Conservation (phyloP, 2,888 invertebrate species). For the Meliscaeva auricollis region DNA sequence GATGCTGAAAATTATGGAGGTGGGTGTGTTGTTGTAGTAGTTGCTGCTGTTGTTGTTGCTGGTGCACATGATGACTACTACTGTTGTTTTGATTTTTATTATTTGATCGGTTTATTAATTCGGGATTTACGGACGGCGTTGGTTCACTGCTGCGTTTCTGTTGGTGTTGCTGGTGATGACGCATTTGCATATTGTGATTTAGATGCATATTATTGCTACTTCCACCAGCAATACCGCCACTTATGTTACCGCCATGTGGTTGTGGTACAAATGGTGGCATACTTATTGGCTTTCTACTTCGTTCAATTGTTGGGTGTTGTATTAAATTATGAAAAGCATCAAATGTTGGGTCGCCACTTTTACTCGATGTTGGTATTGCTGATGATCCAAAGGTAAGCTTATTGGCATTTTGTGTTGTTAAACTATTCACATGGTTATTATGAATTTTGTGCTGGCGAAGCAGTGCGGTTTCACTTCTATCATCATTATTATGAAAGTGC, state of each 20-base stretch:
- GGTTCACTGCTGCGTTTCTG: constrained; percentile 72
- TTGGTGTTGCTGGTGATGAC: constrained; percentile 63
- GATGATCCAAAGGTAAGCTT: constrained; percentile 35
- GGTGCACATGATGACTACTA: constrained; percentile 53
- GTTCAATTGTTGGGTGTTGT: constrained; percentile 44
- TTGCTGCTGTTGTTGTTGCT: constrained; percentile 43
- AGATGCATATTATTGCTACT: constrained; percentile 49
- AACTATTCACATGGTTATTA: constrained; percentile 43
- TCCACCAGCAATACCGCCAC: constrained; percentile 49
- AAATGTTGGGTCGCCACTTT: constrained; percentile 66
- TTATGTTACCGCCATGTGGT: constrained; percentile 17
- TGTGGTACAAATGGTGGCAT: constrained; percentile 43
- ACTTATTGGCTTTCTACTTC: constrained; percentile 64
- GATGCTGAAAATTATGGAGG: constrained; percentile 58
- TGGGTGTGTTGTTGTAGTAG: constrained; percentile 34
- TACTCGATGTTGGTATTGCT: constrained; percentile 74
- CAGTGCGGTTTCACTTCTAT: constrained; percentile 64
- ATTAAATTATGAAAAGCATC: constrained; percentile 68
- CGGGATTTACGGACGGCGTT: constrained; percentile 72
- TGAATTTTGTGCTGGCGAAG: constrained; percentile 70
- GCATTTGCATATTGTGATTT: constrained; percentile 58
- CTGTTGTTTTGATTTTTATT: constrained; percentile 67
- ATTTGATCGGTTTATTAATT: constrained; percentile 66
- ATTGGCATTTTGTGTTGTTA: constrained; percentile 56
- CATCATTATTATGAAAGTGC: constrained; percentile 55